phyloP scores from a whole-genome alignment of 2,888 invertebrate genomes.

The Drosophila prolongata region DNA sequence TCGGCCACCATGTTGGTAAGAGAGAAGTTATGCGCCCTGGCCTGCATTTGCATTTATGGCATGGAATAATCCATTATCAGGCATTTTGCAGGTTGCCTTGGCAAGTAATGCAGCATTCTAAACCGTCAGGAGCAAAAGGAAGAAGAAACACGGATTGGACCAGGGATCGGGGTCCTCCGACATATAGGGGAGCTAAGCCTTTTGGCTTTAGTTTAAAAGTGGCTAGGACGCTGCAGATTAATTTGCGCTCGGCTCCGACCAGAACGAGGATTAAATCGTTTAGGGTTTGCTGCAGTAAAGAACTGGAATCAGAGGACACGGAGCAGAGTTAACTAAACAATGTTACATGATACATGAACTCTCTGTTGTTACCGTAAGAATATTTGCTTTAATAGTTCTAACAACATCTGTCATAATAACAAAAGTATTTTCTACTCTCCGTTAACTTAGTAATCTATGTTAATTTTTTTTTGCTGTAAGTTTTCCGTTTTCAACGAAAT shows the following conservation, averaged over 20 bases:
- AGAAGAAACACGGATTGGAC: conserved; percentile 16
- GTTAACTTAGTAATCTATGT: no score
- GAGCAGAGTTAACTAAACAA: conserved; percentile 19
- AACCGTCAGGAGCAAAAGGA: conserved; percentile 19
- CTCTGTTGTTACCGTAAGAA: no score
- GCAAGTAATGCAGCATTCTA: conserved; percentile 66
- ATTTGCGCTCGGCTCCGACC: conserved; percentile 49
- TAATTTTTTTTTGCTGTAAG: no score
- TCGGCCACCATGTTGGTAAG: conserved; percentile 36
- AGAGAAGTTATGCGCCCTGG: conserved; percentile 46
- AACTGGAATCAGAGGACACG: conserved; percentile 9
- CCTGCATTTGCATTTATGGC: conserved; percentile 78
- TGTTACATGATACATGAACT: not conserved
- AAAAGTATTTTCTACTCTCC: no score
- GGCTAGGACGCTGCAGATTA: conserved; percentile 62
- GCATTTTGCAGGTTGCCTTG: conserved; percentile 78
- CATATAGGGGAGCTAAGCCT: conserved; percentile 56
- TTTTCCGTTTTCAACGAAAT: no score
- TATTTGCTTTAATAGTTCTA: no score
- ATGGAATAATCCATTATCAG: conserved; percentile 79
- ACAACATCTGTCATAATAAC: no score
- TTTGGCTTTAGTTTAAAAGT: conserved; percentile 70
- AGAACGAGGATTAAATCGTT: conserved; percentile 51
- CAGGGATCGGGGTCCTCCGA: conserved; percentile 15
- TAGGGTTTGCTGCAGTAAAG: conserved; percentile 25